Evolutionary conservation across 2,888 invertebrate genomes (phyloP).

Genomic region (Lepidocyrtoides sp.): DNA sequence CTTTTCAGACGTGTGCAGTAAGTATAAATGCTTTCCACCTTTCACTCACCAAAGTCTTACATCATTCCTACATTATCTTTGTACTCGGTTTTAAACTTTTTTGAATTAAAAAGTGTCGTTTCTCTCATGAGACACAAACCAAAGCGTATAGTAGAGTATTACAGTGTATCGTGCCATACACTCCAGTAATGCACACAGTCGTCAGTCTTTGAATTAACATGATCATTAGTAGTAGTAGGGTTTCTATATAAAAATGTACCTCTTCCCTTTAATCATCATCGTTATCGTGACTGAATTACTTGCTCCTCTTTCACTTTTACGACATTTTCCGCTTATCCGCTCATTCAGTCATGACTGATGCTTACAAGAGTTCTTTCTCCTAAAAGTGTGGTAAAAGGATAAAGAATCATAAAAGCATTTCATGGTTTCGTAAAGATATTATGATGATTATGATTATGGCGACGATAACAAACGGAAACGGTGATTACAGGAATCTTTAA

Average conservation of each 20-base stretch:
- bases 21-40: neutral
- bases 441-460: constrained; percentile 29
- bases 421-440: neutral
- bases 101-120: constrained; percentile 6
- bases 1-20: too few species aligned
- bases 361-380: constrained; percentile 3
- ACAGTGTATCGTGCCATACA: neutral
- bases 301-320: neutral
- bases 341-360: constrained; percentile 3
- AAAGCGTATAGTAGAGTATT: neutral
- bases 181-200: neutral
- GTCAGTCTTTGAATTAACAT: neutral
- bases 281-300: neutral
- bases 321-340: neutral
- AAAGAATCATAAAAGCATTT: constrained; percentile 35
- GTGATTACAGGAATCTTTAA: neutral
- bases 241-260: neutral
- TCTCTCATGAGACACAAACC: neutral
- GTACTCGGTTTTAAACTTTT: neutral
- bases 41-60: neutral
- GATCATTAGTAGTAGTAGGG: neutral
- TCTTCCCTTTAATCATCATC: neutral
- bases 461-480: neutral
- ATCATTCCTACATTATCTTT: constrained; percentile 27
- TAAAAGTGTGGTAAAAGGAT: neutral